phyloP scores from a whole-genome alignment of 1,140 invertebrate species.

The Drosophila oshimai region DNA sequence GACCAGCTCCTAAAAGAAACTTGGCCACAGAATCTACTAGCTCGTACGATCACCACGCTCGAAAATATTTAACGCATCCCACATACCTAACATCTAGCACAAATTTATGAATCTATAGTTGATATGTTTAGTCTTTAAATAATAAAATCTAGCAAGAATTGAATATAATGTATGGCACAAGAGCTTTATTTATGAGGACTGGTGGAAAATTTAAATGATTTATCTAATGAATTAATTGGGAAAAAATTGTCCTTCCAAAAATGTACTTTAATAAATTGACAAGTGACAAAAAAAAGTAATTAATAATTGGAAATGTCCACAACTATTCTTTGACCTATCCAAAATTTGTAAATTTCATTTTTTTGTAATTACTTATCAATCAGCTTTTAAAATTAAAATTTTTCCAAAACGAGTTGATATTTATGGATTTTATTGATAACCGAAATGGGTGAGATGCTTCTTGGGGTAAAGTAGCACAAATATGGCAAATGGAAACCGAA shows the following conservation, averaged over 20 bases:
- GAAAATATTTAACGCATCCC: conserved; percentile 62
- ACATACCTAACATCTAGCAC: conserved; percentile 18
- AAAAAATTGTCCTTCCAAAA: no score
- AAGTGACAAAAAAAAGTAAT: no score
- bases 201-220: no score
- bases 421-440: background rate
- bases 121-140: conserved; percentile 1
- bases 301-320: no score
- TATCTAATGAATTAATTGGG: no score
- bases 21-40: conserved; percentile 26
- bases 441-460: background rate
- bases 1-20: conserved; percentile 14
- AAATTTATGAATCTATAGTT: conserved; percentile 23
- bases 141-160: conserved; percentile 25
- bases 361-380: no score
- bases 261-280: no score
- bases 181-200: no score
- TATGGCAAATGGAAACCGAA: background rate
- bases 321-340: no score
- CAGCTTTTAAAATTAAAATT: background rate
- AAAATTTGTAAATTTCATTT: no score
- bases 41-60: conserved; percentile 18
- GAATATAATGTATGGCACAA: background rate
- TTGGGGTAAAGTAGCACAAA: background rate
- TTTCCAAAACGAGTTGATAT: background rate